Conservation (phyloP, 2,797 vertebrate species). For the Pipistrellus kuhlii region DNA sequence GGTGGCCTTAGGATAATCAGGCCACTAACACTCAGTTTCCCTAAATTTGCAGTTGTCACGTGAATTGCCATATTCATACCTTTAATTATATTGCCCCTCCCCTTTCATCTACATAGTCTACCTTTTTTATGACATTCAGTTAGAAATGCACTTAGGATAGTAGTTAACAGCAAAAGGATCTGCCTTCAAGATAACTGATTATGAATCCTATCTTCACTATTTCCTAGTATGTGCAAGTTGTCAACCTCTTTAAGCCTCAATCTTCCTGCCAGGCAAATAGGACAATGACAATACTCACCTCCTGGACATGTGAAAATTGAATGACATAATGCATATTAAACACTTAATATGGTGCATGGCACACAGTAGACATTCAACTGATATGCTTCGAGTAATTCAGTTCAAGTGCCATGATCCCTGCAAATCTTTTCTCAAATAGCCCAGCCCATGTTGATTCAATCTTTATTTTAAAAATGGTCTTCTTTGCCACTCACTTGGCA, state of each 20-base stretch:
- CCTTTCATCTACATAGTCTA: not conserved
- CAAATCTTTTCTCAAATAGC: conserved; percentile 7
- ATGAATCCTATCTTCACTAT: not conserved
- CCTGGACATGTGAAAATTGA: not conserved
- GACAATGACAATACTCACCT: not conserved
- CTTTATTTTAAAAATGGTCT: not conserved
- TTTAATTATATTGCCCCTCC: not conserved
- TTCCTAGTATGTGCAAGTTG: not conserved
- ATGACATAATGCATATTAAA: not conserved
- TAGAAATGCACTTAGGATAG: not conserved
- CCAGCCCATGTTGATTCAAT: not conserved
- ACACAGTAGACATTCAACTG: not conserved
- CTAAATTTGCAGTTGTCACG: not conserved
- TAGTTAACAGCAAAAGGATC: not conserved
- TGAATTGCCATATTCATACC: not conserved
- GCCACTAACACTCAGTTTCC: not conserved
- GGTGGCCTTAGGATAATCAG: not conserved
- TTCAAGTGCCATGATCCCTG: not conserved
- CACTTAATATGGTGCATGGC: not conserved
- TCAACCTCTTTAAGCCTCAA: not conserved
- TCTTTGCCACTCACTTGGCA: not conserved
- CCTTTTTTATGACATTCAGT: not conserved
- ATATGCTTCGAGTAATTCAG: not conserved
- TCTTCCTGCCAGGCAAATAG: not conserved
- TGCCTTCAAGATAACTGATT: not conserved